A percentile compares a stretch with the other conserved stretches of the same genome.
Conservation (phyloP, 2,797 vertebrate species). For the Neomorphus geoffroyi region DNA sequence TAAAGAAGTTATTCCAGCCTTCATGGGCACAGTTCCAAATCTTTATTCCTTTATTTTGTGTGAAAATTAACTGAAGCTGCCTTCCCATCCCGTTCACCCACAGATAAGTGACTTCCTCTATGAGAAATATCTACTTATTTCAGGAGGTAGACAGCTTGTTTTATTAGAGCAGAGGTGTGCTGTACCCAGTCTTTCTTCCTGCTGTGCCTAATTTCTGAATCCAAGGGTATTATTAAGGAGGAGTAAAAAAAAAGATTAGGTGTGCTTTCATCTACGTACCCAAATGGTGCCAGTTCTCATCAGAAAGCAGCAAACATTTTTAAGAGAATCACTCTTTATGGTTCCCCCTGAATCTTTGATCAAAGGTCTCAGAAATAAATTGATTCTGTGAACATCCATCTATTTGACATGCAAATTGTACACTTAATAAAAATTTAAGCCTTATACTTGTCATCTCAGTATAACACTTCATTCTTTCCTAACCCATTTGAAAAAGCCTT, state of each 20-base stretch:
- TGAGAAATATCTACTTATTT: neutral
- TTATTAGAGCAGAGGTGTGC: neutral
- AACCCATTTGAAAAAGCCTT: slow-evolving; percentile 13
- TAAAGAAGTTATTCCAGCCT: neutral
- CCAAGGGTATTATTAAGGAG: slow-evolving; percentile 49
- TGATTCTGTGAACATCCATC: slow-evolving; percentile 35
- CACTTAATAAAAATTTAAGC: slow-evolving; percentile 18
- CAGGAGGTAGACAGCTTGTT: neutral
- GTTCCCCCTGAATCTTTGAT: neutral
- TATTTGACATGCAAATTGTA: slow-evolving; percentile 39
- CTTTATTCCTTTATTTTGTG: neutral
- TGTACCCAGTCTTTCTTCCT: neutral
- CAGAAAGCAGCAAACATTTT: slow-evolving; percentile 28
- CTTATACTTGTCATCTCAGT: slow-evolving; percentile 27
- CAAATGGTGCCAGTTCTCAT: slow-evolving; percentile 31
- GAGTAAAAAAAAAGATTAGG: slow-evolving; percentile 24
- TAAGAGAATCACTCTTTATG: neutral
- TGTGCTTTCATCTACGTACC: slow-evolving; percentile 29
- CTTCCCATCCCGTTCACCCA: neutral
- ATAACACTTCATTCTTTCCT: slow-evolving; percentile 24
- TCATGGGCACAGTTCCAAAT: neutral
- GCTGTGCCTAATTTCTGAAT: slow-evolving; percentile 46
- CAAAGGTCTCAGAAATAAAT: slow-evolving; percentile 35
- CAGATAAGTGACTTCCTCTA: neutral
- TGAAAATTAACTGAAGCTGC: neutral